These are phyloP conservation scores for Actinostola sp. DNA, from an alignment of 92 coral and sea anemone genomes.

Conservation along the genomic window DNA sequence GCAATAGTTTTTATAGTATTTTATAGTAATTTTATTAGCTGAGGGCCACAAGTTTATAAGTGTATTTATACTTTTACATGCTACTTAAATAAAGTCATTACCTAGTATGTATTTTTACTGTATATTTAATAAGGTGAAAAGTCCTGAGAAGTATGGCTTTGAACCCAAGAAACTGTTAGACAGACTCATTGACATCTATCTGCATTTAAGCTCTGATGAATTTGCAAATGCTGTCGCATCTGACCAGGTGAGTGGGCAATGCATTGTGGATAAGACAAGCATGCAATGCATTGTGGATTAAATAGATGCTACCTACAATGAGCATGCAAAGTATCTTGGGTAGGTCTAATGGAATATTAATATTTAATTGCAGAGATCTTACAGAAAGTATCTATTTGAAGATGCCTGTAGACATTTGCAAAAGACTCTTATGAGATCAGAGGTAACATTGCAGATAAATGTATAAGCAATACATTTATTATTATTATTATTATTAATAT, in stretches of 20 bases:
- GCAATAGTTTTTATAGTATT: too few relatives aligned
- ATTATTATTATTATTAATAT: too few relatives aligned
- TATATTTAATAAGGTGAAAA: conserved; percentile 68
- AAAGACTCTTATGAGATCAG: conserved; percentile 80
- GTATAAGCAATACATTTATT: too few relatives aligned
- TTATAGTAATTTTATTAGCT: too few relatives aligned
- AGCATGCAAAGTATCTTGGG: too few relatives aligned
- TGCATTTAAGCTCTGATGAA: conserved; percentile 84
- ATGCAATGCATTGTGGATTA: too few relatives aligned
- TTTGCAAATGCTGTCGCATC: conserved; percentile 92
- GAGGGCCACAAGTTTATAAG: too few relatives aligned
- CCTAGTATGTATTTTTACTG: not conserved
- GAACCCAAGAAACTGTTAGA: conserved; percentile 91
- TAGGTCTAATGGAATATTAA: too few relatives aligned
- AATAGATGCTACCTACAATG: too few relatives aligned
- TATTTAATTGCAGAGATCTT: conserved; percentile 76
- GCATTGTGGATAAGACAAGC: not conserved
- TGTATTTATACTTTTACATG: too few relatives aligned
- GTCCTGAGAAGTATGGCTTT: conserved; percentile 96
- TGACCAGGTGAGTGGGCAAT: conserved; percentile 72
- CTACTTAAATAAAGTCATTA: not conserved
- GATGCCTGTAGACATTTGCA: conserved; percentile 86
- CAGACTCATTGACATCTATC: conserved; percentile 86
- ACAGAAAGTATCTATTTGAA: conserved; percentile 82
- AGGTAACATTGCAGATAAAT: conserved; percentile 72